Percentiles rank a stretch among this genome's conserved stretches.
phyloP scores from a whole-genome alignment of 1,140 invertebrate species.

The Meloidogyne chitwoodi region DNA sequence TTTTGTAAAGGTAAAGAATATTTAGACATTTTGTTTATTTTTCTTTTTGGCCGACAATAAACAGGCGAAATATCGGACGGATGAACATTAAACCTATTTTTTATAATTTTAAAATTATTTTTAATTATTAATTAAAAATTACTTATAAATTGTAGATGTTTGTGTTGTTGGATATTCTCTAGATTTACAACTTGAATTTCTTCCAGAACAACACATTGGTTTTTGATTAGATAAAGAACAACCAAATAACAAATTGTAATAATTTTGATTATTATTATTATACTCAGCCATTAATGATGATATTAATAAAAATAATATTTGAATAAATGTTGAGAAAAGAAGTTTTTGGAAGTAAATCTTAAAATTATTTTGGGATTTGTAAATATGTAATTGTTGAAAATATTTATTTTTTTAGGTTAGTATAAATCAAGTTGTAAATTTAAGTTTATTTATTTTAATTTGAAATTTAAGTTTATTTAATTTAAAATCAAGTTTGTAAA shows the following conservation, averaged over 20 bases:
- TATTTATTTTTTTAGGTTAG: too few relatives aligned
- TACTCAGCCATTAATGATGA: background rate
- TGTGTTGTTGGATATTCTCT: slow-evolving; percentile 3
- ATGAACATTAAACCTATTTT: background rate
- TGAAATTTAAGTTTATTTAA: background rate
- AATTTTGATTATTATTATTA: background rate
- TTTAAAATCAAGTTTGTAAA: too few relatives aligned
- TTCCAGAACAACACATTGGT: slow-evolving; percentile 8
- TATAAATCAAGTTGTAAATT: too few relatives aligned
- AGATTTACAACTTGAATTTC: slow-evolving; percentile 20
- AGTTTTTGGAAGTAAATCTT: background rate
- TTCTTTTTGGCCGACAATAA: background rate
- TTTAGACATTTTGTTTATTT: background rate
- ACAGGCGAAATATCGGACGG: background rate
- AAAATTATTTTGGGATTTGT: background rate
- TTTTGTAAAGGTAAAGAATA: background rate
- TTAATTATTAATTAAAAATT: background rate
- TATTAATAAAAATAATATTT: background rate
- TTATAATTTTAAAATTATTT: background rate
- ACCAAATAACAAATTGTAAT: background rate
- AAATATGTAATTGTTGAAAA: too few relatives aligned
- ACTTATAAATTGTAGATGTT: background rate
- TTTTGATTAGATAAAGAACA: background rate
- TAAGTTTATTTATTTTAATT: background rate
- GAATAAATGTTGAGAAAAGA: background rate